Evolutionary conservation across 2,113 vertebrate genomes (phyloP).

Genomic region (Neopipo cinnamomea): DNA sequence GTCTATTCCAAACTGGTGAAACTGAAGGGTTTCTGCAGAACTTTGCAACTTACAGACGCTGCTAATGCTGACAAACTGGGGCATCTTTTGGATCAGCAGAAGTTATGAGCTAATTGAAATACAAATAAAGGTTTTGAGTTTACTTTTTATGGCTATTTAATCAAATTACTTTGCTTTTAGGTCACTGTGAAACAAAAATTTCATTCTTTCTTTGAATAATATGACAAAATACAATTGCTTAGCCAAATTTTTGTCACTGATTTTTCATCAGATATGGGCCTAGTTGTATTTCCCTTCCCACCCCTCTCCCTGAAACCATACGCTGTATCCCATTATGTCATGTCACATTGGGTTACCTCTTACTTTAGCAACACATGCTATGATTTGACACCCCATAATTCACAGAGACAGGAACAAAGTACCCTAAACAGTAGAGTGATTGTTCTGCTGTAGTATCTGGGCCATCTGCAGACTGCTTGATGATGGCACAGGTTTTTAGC

Average conservation of each 20-base stretch:
- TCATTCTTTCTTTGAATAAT: neutral
- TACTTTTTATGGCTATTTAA: neutral
- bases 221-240: neutral
- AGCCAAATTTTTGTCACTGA: neutral
- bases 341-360: neutral
- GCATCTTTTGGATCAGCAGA: neutral
- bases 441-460: conserved; percentile 42
- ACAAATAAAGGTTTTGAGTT: neutral
- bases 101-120: neutral
- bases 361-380: neutral
- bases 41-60: neutral
- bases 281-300: neutral
- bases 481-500: conserved; percentile 23
- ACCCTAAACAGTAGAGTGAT: conserved; percentile 24
- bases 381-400: conserved; percentile 44
- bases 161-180: neutral
- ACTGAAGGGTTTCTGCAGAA: neutral
- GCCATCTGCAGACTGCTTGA: conserved; percentile 16
- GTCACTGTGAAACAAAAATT: neutral
- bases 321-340: conserved; percentile 10
- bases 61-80: neutral
- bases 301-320: neutral
- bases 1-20: neutral
- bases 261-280: neutral
- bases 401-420: conserved; percentile 45